These are phyloP conservation scores for Macrosiphum euphorbiae DNA, from an alignment of 2,888 invertebrate species.

Conservation along the genomic window DNA sequence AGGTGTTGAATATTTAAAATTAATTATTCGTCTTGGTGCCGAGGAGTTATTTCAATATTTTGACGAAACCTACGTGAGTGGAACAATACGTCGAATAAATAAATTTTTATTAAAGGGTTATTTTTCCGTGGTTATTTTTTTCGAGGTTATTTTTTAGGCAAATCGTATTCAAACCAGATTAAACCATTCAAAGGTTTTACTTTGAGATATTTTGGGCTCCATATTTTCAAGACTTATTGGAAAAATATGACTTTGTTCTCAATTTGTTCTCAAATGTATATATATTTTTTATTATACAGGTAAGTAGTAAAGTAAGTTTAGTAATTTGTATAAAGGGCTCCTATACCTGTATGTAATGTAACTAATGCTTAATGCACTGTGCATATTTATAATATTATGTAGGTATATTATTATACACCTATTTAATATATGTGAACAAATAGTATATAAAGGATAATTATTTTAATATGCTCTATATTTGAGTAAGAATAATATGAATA, in stretches of 20 bases:
- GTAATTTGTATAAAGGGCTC: no score
- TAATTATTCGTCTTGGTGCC: no score
- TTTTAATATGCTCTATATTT: slow-evolving; percentile 8
- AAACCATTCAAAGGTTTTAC: not conserved
- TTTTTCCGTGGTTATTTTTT: no score
- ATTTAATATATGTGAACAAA: not conserved
- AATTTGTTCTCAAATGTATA: not conserved
- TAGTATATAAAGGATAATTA: not conserved
- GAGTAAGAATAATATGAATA: slow-evolving; percentile 24
- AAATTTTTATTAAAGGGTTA: no score
- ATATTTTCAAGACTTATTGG: not conserved
- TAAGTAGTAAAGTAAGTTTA: not conserved
- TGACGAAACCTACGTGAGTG: no score
- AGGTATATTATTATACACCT: not conserved
- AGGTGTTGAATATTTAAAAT: no score
- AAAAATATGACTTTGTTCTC: no score
- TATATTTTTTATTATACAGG: not conserved
- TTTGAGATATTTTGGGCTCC: not conserved
- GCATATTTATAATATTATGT: not conserved
- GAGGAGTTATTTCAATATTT: no score
- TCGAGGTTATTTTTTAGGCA: no score
- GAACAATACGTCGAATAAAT: no score
- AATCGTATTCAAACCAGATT: not conserved
- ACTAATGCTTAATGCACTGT: no score
- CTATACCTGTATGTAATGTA: no score